Base-by-base conservation (phyloP, 2,888 invertebrate genomes). In the Sarcophaga carnaria region DNA sequence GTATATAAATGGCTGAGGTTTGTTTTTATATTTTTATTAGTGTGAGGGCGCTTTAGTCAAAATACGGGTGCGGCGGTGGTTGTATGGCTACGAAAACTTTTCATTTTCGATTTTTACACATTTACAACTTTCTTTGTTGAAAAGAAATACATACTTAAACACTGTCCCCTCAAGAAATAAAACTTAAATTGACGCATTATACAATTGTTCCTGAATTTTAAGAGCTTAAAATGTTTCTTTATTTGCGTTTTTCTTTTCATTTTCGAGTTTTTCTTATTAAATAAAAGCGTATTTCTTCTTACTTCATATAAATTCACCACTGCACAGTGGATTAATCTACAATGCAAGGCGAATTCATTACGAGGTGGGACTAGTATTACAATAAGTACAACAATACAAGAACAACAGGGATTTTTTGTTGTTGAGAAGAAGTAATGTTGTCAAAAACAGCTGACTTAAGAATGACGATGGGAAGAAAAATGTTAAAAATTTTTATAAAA, bases 61-160 rank as follows among this genome's bases (percentile, higher is more conserved):
- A 49, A 83, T 72, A 80, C 86, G 86, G 86, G 86, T 80, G 86
- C 86, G 86, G 86, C 80, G 83, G 78, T 80, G 71, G 70, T 71
- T 69, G 66, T 54, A 74, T 82, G 80, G 49, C 62, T 59, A 70
- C 62, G 63, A 76, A 77, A 62, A 60, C 45, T 70, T 49, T 64
- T 27, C 17, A 64, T n/a, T 82, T 76, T 70, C n/a, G 49, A 63
- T 22, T 25, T 66, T 76, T 54, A 54, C 54, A 54, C 17, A 54
- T 17, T 54, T 54, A 4, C 4, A 54, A 17, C 4, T 54, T 54
- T 54, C 17, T 54, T 54, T 54, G 12, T 54, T 54, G 3, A 37
- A 37, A 37, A 37, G 10, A 10, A 37, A 37, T 37, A 8, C 37
- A 37, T 37, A 10, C 10, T 2, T 37, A 37, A 37, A 37, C 2